These are phyloP conservation scores for Pluvianellus socialis DNA, from an alignment of 2,113 vertebrate species.

Conservation along the genomic window DNA sequence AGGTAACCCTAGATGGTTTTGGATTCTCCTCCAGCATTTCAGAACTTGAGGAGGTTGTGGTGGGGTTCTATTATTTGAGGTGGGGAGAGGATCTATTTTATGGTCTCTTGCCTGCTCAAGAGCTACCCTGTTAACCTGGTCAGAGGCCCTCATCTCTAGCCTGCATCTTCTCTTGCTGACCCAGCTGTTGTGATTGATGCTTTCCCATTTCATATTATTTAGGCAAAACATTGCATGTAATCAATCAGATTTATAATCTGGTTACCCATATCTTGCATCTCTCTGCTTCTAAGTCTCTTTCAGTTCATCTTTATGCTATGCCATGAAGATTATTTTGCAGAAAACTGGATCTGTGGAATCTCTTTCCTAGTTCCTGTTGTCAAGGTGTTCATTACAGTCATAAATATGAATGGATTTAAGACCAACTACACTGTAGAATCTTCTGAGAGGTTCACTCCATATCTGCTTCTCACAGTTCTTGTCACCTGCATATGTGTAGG, in stretches of 20 bases:
- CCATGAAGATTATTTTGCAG: neutral
- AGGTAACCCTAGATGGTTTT: neutral
- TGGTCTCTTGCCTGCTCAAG: neutral
- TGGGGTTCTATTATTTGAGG: neutral
- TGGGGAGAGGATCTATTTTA: neutral
- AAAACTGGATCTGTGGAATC: neutral
- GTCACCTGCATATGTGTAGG: fast-evolving
- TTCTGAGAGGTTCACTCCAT: neutral
- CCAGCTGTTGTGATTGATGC: neutral
- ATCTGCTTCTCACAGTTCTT: neutral
- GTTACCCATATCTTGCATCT: neutral
- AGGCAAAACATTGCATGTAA: neutral
- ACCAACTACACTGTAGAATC: neutral
- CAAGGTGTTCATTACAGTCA: neutral
- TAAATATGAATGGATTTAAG: constrained; percentile 10
- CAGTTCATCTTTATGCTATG: neutral
- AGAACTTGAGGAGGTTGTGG: neutral
- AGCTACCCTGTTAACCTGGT: neutral
- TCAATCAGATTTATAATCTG: neutral
- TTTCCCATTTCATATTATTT: neutral
- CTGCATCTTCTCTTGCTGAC: neutral
- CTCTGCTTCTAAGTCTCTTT: neutral
- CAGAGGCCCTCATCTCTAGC: neutral
- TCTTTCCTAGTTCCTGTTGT: neutral
- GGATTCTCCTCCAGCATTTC: neutral